Conservation (phyloP, 1,140 invertebrate genomes). For the Cephus cinctus region DNA sequence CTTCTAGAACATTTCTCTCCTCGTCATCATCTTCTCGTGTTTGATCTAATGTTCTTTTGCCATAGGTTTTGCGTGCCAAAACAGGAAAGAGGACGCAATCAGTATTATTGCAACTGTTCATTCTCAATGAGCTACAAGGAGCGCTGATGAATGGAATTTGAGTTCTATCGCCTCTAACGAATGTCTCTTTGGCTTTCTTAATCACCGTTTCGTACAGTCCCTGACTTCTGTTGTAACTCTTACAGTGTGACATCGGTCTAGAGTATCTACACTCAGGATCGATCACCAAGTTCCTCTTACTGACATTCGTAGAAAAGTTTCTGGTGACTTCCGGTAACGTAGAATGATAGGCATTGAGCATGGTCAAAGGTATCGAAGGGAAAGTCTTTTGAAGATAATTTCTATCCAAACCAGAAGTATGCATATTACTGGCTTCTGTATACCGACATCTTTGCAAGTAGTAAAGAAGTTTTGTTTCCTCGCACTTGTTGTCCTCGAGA, state of each 20-base stretch:
- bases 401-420: conserved; percentile 17
- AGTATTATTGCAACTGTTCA: conserved; percentile 4
- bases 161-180: conserved; percentile 25
- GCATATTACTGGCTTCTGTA: conserved; percentile 50
- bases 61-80: conserved; percentile 8
- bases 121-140: conserved; percentile 33
- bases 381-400: not conserved
- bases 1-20: conserved; percentile 3
- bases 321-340: conserved; percentile 46
- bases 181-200: conserved; percentile 43
- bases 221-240: conserved; percentile 18
- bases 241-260: conserved; percentile 44
- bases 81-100: conserved; percentile 35
- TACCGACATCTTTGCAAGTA: conserved; percentile 51
- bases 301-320: conserved; percentile 25
- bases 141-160: conserved; percentile 47
- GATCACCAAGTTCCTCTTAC: conserved; percentile 7
- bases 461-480: conserved; percentile 45
- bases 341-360: conserved; percentile 40
- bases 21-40: conserved; percentile 12
- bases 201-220: conserved; percentile 40
- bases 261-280: conserved; percentile 26
- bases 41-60: conserved; percentile 31
- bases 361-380: conserved; percentile 19
- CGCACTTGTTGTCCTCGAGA: conserved; percentile 44